A percentile compares a stretch with the other conserved stretches of the same genome.
phyloP scores from a whole-genome alignment of 92 coral and sea anemone species.

The Porites cylindrica region DNA sequence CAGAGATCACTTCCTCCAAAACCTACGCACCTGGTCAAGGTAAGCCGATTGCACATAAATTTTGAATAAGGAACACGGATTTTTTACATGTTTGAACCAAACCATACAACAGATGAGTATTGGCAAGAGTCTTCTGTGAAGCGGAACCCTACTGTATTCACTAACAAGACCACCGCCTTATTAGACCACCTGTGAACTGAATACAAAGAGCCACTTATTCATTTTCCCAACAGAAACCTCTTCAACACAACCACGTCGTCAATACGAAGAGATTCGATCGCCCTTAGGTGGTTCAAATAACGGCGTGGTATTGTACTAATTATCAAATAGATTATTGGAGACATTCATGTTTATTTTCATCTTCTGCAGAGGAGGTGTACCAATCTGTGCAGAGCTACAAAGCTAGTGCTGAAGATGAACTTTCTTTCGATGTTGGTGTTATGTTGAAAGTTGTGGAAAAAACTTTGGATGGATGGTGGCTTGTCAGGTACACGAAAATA shows the following conservation, averaged over 20 bases:
- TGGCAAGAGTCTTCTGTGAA: too few relatives aligned
- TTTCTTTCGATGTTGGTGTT: constrained; percentile 70
- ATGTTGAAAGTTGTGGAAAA: constrained; percentile 58
- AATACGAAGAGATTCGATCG: too few relatives aligned
- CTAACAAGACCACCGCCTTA: too few relatives aligned
- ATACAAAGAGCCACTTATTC: too few relatives aligned
- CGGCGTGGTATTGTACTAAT: too few relatives aligned
- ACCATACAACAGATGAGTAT: too few relatives aligned
- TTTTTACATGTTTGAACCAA: too few relatives aligned
- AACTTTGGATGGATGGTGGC: constrained; percentile 78
- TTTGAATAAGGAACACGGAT: neutral
- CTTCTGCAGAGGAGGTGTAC: constrained; percentile 61
- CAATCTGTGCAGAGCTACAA: constrained; percentile 41
- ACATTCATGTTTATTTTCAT: neutral
- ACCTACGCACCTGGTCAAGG: constrained; percentile 71
- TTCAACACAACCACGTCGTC: too few relatives aligned
- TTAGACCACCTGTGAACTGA: too few relatives aligned
- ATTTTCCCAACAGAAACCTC: too few relatives aligned
- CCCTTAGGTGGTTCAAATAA: too few relatives aligned
- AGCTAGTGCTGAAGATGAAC: constrained; percentile 53
- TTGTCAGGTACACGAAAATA: constrained; percentile 45
- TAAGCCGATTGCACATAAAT: neutral
- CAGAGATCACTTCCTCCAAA: constrained; percentile 56
- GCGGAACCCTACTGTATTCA: too few relatives aligned
- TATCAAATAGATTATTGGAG: neutral